Evolutionary conservation across 2,888 invertebrate species (phyloP), one percentile per base, ranked within the genome.

Genomic region (Toxonevra muliebris): DNA sequence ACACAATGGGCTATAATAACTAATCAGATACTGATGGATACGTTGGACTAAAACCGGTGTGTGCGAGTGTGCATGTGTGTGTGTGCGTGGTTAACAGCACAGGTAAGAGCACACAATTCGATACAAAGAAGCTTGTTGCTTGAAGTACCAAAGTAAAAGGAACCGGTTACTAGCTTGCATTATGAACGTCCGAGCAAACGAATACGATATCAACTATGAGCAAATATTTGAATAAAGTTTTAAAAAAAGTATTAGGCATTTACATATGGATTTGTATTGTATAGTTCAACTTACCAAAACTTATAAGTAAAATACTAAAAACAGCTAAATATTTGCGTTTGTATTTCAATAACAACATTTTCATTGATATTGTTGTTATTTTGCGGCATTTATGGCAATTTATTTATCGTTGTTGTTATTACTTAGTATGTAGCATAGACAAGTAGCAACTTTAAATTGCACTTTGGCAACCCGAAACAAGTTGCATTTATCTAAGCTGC

Each of bases 1-100:
- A 80, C 79, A 79, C 79, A 79, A 80, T 80, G 80, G 30, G 30
- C 2, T 30, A 30, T 30, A 30, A 30, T 30, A 30, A 30, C 3
- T 30, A 30, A 30, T 2, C 30, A 30, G 30, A 4, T 30, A 30
- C 30, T 30, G 2, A 30, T 7, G 7, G 30, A 30, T 30, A 30
- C 30, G 2, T 2, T 7, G 30, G 30, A 7, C 30, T 30, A 30
- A 30, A 7, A 30, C 30, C 30, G 2, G 30, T 30, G 30, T 30
- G 30, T 30, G 30, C 2, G 30, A 4, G 30, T 7, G 30, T 7
- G 30, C 30, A 7, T 4, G 30, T 30, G 30, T 30, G 7, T 30
- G 30, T 30, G 30, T 30, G 30, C 7, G 30, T 30, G 2, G 30
- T 30, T 2, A 7, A 4, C 7, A 30, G 7, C 30, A 30, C 2